Base-by-base conservation (phyloP, 2,113 vertebrate genomes). In the Indicator maculatus region DNA sequence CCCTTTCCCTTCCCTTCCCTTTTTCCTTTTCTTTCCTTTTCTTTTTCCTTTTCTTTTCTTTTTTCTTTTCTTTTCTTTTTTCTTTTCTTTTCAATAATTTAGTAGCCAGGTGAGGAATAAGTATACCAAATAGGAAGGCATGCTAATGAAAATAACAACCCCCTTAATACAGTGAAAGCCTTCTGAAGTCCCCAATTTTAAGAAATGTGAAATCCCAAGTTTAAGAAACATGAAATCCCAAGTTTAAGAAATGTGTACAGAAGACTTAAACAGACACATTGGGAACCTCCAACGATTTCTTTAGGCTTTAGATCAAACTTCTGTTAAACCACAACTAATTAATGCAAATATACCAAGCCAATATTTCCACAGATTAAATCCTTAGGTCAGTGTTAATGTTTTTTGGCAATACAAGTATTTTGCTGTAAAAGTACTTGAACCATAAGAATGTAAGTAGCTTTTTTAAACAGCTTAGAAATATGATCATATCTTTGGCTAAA, bases 381-480 rank as follows among this genome's bases (percentile, higher is more conserved):
- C 9, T 71, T 67, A 58, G 19, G 6, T 75, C 58, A 31, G 5
- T 31, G 36, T 38, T 83, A 19, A 45, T 8, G 2, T 53, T 90
- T 86, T 81, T 70, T 77, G 38, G 44, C 15, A 36, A 39, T 63
- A n/a, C 5, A 65, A 84, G 65, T 47, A 47, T 6, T 36, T 74
- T 73, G 74, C 52, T 53, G 26, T 79, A 83, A 94, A 87, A 94
- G 53, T 53, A 63, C 24, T 71, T 70, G 9, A 80, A 74, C 84
- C 45, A 79, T 79, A 92, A 36, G 59, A 80, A 83, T 9, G 1
- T n/a, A 55, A 63, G 45, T 77, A 39, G 24, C 41, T 80, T 92
- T 89, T 90, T 86, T 44, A 71, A 89, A 82, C 44, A 78, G 72
- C 33, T 74, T 86, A 27, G 58, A 93, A 93, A 78, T 21, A 65